Evolutionary conservation across 2,113 vertebrate genomes (phyloP), one percentile per base, ranked within the genome.

Genomic region (Melanocharis versteri): DNA sequence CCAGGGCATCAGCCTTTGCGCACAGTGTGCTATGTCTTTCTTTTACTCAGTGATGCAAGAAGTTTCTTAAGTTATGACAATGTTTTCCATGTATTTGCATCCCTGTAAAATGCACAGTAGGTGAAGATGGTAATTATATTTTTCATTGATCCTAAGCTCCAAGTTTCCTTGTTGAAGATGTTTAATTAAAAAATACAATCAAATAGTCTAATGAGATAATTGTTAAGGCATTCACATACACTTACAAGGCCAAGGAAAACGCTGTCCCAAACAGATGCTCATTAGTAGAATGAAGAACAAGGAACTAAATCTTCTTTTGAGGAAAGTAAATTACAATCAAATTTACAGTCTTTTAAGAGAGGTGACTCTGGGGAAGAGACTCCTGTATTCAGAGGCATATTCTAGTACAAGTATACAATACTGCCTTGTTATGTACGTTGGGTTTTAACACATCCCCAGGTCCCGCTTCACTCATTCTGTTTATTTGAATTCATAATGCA

Each of bases 1-100:
- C 47, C 22, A 37, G 65, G 69, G 54, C 54, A 60, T 28, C 68
- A 47, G 56, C 9, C 47, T 77, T 77, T 35, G 27, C 47, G 51
- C 19, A 64, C 26, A 58, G 19, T 13, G 10, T 53, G 20, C 30
- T 54, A 24, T 16, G 51, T 10, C 81, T 73, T 64, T 44, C 65
- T 50, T 73, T 50, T 7, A 83, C 84, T 37, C 58, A 45, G 51
- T 30, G 50, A 70, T n/a, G 14, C 24, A 72, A 83, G 66, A 79
- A 44, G 39, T 85, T 64, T 61, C 54, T 66, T 1, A 72, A 90
- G 57, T 60, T 72, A 73, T 19, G n/a, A 47, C 45, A 70, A 24
- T n/a, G 35, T 71, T 94, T 91, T 44, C 71, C 50, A 19, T 47
- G 15, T 54, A 90, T 97, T 90, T 96, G 94, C 92, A 95, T 96